A percentile compares a stretch with the other conserved stretches of the same genome.
phyloP scores from a whole-genome alignment of 2,113 vertebrate genomes.

The Bungarus multicinctus region DNA sequence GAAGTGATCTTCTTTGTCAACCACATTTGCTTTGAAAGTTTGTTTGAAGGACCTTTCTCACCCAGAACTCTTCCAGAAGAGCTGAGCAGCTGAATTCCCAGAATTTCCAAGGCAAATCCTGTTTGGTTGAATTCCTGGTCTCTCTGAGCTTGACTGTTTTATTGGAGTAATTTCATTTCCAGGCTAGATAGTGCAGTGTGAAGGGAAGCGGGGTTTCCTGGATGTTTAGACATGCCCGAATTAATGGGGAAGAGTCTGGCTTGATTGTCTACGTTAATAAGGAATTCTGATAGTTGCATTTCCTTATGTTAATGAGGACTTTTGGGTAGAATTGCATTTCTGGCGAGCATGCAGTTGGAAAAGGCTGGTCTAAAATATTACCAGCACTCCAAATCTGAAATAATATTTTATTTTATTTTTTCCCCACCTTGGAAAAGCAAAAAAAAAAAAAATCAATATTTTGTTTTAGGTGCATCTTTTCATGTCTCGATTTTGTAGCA shows the following conservation, averaged over 20 bases:
- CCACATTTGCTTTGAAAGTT: neutral
- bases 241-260: neutral
- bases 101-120: neutral
- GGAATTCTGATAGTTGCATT: neutral
- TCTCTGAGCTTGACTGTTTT: neutral
- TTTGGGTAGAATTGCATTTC: neutral
- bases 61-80: neutral
- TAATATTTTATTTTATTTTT: accelerated
- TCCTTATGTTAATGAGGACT: neutral
- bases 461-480: neutral
- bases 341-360: neutral
- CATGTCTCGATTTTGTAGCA: neutral
- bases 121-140: neutral
- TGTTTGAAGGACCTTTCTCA: neutral
- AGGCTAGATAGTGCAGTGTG: neutral
- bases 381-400: neutral
- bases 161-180: neutral
- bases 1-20: neutral
- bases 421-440: neutral
- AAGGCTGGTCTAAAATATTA: neutral
- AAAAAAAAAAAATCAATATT: neutral
- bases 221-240: neutral
- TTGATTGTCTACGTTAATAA: neutral
- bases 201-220: neutral
- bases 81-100: neutral